These are phyloP conservation scores for Tamias sibiricus DNA, from an alignment of 2,113 vertebrate species.

Conservation along the genomic window DNA sequence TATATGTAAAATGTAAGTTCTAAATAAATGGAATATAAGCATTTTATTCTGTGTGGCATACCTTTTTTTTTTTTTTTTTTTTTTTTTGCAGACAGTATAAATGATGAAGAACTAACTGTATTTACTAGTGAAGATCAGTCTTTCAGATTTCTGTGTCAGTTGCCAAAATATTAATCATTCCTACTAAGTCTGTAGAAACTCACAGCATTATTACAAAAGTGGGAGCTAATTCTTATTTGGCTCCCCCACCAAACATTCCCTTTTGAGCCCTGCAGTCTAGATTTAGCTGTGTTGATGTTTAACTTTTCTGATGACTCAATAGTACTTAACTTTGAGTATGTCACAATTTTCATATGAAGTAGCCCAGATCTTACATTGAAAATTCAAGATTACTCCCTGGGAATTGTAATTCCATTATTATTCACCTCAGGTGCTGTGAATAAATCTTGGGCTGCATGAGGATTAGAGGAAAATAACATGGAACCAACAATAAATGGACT, in stretches of 20 bases:
- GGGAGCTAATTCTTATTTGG: conserved; percentile 26
- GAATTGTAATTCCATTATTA: conserved; percentile 56
- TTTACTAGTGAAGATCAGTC: neutral
- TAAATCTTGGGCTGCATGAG: neutral
- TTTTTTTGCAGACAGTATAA: neutral
- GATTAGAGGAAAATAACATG: conserved; percentile 16
- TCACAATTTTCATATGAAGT: neutral
- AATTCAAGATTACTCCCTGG: neutral
- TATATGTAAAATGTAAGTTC: neutral
- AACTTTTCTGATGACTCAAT: conserved; percentile 30
- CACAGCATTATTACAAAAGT: neutral
- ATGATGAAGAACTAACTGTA: neutral
- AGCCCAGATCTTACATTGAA: neutral
- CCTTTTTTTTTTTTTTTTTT: conserved; percentile 34
- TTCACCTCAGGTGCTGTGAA: neutral
- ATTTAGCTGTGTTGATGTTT: neutral
- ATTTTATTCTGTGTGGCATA: neutral
- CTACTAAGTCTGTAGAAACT: conserved; percentile 22
- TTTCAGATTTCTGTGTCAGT: neutral
- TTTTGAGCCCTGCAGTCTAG: neutral
- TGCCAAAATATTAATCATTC: neutral
- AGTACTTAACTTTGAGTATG: conserved; percentile 34
- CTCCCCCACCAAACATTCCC: neutral
- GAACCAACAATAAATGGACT: neutral
- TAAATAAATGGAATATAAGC: neutral